Percentiles rank a stretch among this genome's conserved stretches.
phyloP scores from a whole-genome alignment of 92 coral and sea anemone genomes.

The Heteractis magnifica region DNA sequence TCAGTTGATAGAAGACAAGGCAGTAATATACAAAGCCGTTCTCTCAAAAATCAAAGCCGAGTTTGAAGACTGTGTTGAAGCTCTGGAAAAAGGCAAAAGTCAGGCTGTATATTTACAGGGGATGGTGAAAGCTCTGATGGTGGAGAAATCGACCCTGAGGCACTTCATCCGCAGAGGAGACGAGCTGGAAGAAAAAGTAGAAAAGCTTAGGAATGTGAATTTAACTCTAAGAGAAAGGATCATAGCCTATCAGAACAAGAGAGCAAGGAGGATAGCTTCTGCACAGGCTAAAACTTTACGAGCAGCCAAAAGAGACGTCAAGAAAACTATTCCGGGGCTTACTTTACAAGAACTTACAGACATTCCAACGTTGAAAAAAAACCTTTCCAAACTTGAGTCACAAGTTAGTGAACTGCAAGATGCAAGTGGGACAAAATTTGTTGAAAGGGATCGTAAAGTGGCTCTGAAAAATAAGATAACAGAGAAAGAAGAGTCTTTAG shows the following conservation, averaged over 20 bases:
- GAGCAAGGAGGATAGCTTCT: constrained; percentile 49
- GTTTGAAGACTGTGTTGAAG: constrained; percentile 74
- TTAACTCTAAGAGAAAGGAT: constrained; percentile 51
- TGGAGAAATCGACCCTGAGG: constrained; percentile 73
- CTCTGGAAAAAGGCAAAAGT: constrained; percentile 85
- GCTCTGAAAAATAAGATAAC: constrained; percentile 39
- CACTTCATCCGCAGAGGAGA: constrained; percentile 75
- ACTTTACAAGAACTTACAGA: constrained; percentile 75
- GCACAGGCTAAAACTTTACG: constrained; percentile 60
- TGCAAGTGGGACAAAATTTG: constrained; percentile 65
- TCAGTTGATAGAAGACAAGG: constrained; percentile 74
- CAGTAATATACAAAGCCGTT: constrained; percentile 72
- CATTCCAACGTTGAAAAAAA: constrained; percentile 58
- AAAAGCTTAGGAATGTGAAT: constrained; percentile 54
- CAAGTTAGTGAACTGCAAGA: constrained; percentile 64
- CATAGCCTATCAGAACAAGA: constrained; percentile 44
- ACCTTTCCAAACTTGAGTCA: constrained; percentile 55
- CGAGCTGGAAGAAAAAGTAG: constrained; percentile 78
- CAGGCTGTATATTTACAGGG: constrained; percentile 81
- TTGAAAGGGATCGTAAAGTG: constrained; percentile 63
- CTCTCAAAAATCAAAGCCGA: constrained; percentile 83
- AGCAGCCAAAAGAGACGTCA: constrained; percentile 49
- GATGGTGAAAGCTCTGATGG: constrained; percentile 75
- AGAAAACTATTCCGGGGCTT: constrained; percentile 78
- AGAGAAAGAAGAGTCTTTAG: constrained; percentile 61